Percentiles rank a stretch among this genome's conserved stretches.
These are phyloP conservation scores for Elachura formosa DNA, from an alignment of 2,113 vertebrate genomes.

Conservation along the genomic window DNA sequence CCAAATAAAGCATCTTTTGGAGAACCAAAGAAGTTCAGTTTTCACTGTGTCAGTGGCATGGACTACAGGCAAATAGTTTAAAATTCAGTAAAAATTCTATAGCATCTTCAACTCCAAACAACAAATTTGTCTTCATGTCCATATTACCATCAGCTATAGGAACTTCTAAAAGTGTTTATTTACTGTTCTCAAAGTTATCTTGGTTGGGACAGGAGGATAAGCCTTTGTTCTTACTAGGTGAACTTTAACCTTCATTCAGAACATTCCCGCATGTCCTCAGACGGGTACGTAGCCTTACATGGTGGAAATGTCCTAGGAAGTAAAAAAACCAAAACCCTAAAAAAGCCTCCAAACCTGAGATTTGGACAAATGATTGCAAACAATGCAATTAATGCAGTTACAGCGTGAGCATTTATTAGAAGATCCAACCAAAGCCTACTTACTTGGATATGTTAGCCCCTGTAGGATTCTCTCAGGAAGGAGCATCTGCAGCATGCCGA, in stretches of 20 bases:
- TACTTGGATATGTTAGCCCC: neutral
- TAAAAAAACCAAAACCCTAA: neutral
- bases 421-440: neutral
- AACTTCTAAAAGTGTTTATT: neutral
- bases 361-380: neutral
- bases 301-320: neutral
- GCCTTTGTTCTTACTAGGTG: neutral
- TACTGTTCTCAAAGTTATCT: neutral
- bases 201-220: neutral
- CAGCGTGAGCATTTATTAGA: neutral
- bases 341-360: neutral
- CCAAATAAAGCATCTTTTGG: neutral
- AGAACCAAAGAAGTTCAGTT: neutral
- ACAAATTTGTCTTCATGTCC: neutral
- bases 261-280: neutral
- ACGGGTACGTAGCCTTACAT: neutral
- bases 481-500: neutral
- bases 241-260: neutral
- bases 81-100: neutral
- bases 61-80: neutral
- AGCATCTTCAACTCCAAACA: neutral
- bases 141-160: neutral
- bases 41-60: neutral
- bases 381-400: neutral
- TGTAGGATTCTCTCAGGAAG: neutral